Base-by-base conservation (phyloP, 2,888 invertebrate species). In the Crematogaster levior region DNA sequence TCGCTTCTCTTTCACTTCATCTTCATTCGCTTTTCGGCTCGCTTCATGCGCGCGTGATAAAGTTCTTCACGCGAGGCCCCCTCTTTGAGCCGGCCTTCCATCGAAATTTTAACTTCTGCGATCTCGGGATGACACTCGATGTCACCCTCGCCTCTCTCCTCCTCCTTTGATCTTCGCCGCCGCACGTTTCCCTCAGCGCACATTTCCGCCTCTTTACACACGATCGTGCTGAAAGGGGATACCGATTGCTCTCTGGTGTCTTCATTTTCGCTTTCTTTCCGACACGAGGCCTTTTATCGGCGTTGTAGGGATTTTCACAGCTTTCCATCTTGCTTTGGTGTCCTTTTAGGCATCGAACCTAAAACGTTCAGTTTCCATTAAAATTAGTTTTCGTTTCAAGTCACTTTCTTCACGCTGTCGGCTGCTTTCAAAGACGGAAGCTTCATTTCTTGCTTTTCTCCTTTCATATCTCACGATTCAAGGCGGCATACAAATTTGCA, bases 301-400 rank as follows among this genome's bases (percentile, higher is more conserved):
- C 53, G 68, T 40, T 21, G n/a, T 34, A 56, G 9, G 18, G 68
- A 46, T 79, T 68, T 43, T 56, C 43, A 21, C 68, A 51, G 43
- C 40, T 37, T 12, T 51, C n/a, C 74, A 1, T 30, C 24, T 15
- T 18, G 30, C 7, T 34, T 43, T n/a, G 43, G 1, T 9, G 30
- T 18, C 53, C 60, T 43, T 43, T 63, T 24, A 7, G 12, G 27
- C 61, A 24, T 37, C 7, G 37, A 27, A 12, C 15, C 6, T 30
- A 12, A 12, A 2, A 24, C 12, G 7, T 48, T 1, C 15, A 72
- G 70, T 86, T 88, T 83, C 61, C 70, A 84, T 86, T 66, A 70
- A 88, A 87, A 88, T 87, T 84, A 81, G 70, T 85, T 81, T 70
- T 74, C 21, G n/a, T 53, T 68, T 61, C 27, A n/a, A 51, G 70